Base-by-base conservation (phyloP, 2,113 vertebrate genomes). In the Microtus montanus region DNA sequence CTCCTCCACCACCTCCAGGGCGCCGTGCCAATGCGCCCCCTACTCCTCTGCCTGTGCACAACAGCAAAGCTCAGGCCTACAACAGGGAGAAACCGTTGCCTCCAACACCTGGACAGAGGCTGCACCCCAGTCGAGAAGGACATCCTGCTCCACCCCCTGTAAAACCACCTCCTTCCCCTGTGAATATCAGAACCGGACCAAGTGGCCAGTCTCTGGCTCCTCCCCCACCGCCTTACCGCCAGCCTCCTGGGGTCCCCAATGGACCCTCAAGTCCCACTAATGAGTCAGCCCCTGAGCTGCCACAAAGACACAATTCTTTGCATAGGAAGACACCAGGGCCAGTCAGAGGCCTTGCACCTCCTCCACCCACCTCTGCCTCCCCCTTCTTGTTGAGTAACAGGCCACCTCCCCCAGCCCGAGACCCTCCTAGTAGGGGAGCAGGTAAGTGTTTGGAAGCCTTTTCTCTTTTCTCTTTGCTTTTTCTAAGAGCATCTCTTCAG, bases 271-370 rank as follows among this genome's bases (percentile, higher is more conserved):
- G 98, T 94, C 98, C 99, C n/a, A 97, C 98, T 8, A 97, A 96
- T 0, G 99, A 99, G 66, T 98, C 98, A 0, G 99, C 99, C 68
- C 99, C 99, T 0, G 99, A 99, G 98, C 99, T 99, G 90, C 99
- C 99, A 1, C 99, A 99, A 98, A 99, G 99, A 98, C 99, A 99
- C 97, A 99, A 99, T 98, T 99, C 99, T 49, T 98, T 99, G 97
- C 99, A 99, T 98, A 99, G 99, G 97, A 99, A 98, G 96, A 97
- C 98, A 0, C 96, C 98, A 0, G 98, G 97, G 41, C 97, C 98
- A 0, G 84, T 98, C 90, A 97, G 98, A 98, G 98, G 98, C 84
- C 97, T 98, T 10, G 98, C 98, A 0, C 98, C 98, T 0, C 98
- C 97, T 0, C 98, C 98, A 0, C 98, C 98, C 5, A 75, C 98